Base-by-base conservation (phyloP, 23 tunicate genomes). In the Styela plicata region DNA sequence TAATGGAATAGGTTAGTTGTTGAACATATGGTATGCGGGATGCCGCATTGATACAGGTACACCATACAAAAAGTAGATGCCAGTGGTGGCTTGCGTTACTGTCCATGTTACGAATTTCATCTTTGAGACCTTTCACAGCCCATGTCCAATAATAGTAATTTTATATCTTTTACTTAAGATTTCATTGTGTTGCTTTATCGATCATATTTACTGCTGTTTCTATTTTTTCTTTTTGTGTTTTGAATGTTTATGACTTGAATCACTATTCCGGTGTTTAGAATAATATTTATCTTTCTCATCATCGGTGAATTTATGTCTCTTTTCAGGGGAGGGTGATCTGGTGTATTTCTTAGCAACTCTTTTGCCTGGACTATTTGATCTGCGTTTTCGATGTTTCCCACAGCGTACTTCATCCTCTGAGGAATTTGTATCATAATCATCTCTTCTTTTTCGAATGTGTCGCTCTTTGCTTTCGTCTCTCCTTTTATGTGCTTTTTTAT, bases 311-410 rank as follows among this genome's bases (percentile, higher is more conserved):
- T 44, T 44, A 5, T 44, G 10, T 5, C 57, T 44, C 57, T 44
- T 44, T 44, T 13, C 13, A 13, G 57, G 57, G 7, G 57, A 44
- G 13, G 57, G 57, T 44, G 57, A 44, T 13, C 57, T 44, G 57
- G 57, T 44, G 13, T 44, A 13, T 44, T 44, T 44, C 57, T 44
- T 44, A 7, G 13, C 57, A 44, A 13, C 7, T 44, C 24, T 67
- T 25, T 13, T 67, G 22, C 22, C 24, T 25, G 71, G 31, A 67
- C 71, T 67, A 1, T 67, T 22, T 29, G 71, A 67, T 29, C 71
- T 19, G 24, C 94, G 63, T 80, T 85, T 90, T 29, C 86, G 83
- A 67, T 90, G 95, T 74, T 90, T 90, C n/a, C 95, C 95, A 69
- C 95, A 91, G 1, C 97, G 73, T 31, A 84, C 83, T 61, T 91